A percentile compares a stretch with the other conserved stretches of the same genome.
Conservation (phyloP, 2,113 vertebrate genomes). For the Cyanoderma ruficeps region DNA sequence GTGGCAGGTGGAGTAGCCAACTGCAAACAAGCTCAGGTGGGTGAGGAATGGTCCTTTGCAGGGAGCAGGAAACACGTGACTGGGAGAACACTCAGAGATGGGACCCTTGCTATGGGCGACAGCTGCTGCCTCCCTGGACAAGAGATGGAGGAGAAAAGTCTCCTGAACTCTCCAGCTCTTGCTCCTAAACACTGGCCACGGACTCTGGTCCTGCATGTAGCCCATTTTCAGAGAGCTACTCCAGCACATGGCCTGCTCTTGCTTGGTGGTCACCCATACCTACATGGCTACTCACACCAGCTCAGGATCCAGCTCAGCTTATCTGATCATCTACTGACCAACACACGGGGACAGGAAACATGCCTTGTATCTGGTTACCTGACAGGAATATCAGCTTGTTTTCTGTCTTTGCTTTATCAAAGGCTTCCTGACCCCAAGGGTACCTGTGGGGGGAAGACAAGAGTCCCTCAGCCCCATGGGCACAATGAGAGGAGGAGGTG, state of each 20-base stretch:
- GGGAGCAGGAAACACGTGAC: rapidly evolving
- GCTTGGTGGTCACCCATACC: neutral
- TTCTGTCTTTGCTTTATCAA: conserved; percentile 88
- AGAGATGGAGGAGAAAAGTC: neutral
- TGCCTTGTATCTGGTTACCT: conserved; percentile 69
- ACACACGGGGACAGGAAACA: rapidly evolving
- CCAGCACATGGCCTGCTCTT: rapidly evolving
- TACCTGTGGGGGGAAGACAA: conserved; percentile 73
- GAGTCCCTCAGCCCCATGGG: rapidly evolving
- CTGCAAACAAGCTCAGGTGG: conserved; percentile 63
- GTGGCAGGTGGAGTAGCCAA: conserved; percentile 96
- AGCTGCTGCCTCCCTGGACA: neutral
- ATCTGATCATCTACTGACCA: neutral
- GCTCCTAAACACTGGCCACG: neutral
- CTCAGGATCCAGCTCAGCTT: neutral
- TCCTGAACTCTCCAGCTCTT: neutral
- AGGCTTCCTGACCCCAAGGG: conserved; percentile 93
- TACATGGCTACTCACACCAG: neutral
- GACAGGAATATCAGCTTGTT: conserved; percentile 93
- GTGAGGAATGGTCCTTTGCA: neutral
- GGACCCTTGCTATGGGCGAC: neutral
- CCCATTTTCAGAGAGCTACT: neutral
- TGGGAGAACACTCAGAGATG: neutral
- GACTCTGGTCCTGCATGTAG: neutral
- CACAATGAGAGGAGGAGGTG: neutral